phyloP scores from a whole-genome alignment of 2,113 vertebrate species.

The Myocastor coypus region DNA sequence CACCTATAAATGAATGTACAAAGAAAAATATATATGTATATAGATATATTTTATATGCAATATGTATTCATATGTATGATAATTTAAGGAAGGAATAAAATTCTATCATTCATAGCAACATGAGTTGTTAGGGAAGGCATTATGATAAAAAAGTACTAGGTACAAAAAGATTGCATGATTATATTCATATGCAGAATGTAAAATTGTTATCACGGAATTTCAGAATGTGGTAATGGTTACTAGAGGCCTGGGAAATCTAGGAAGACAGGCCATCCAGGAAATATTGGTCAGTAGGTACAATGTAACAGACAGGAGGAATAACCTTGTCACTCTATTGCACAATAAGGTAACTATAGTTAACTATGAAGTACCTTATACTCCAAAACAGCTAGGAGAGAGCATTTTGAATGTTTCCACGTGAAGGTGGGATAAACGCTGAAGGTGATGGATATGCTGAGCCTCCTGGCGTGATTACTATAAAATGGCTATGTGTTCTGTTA shows the following conservation, averaged over 20 bases:
- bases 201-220: not conserved
- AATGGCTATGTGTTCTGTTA: not conserved
- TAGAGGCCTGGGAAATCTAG: not conserved
- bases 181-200: not conserved
- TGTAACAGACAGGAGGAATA: not conserved
- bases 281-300: not conserved
- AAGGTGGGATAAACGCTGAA: not conserved
- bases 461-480: not conserved
- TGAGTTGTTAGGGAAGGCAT: not conserved
- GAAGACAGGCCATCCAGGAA: accelerated
- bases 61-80: too few relatives aligned
- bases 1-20: not conserved
- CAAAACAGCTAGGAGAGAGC: not conserved
- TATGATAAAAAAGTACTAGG: not conserved
- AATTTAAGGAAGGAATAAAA: not conserved
- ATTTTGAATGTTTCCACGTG: not conserved
- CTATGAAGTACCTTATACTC: not conserved
- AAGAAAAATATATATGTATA: not conserved
- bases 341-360: not conserved
- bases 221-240: not conserved
- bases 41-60: too few relatives aligned
- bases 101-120: not conserved
- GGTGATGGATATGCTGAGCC: not conserved
- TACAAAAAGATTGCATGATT: not conserved
- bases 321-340: not conserved